phyloP scores from a whole-genome alignment of 2,113 vertebrate genomes.

The Oophaga pumilio region DNA sequence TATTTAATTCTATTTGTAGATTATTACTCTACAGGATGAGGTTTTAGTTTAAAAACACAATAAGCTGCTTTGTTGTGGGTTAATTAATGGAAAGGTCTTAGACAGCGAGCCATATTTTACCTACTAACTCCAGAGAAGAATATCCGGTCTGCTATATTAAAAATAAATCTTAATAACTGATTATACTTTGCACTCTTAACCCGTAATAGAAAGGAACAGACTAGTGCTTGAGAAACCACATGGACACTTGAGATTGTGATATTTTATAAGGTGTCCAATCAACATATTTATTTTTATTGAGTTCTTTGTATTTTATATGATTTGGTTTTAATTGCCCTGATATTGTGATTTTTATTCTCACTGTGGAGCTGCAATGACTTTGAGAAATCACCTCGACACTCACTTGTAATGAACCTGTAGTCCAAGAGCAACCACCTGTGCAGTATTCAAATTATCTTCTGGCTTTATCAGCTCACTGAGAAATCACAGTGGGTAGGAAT shows the following conservation, averaged over 20 bases:
- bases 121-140: background rate
- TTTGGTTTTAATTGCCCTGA: constrained; percentile 2
- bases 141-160: background rate
- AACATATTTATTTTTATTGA: background rate
- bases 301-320: background rate
- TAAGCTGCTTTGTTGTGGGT: background rate
- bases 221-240: background rate
- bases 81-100: background rate
- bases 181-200: background rate
- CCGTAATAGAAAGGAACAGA: background rate
- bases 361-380: constrained; percentile 24
- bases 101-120: background rate
- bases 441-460: constrained; percentile 32
- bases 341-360: background rate
- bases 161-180: background rate
- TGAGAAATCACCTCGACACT: constrained; percentile 30
- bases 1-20: background rate
- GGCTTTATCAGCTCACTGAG: constrained; percentile 38
- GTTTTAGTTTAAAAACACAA: background rate
- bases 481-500: constrained; percentile 20
- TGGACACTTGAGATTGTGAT: background rate
- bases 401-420: constrained; percentile 35
- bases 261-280: background rate
- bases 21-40: background rate
- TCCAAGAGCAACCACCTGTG: constrained; percentile 36